Evolutionary conservation across 2,113 vertebrate genomes (phyloP).

Genomic region (Petroica traversi): DNA sequence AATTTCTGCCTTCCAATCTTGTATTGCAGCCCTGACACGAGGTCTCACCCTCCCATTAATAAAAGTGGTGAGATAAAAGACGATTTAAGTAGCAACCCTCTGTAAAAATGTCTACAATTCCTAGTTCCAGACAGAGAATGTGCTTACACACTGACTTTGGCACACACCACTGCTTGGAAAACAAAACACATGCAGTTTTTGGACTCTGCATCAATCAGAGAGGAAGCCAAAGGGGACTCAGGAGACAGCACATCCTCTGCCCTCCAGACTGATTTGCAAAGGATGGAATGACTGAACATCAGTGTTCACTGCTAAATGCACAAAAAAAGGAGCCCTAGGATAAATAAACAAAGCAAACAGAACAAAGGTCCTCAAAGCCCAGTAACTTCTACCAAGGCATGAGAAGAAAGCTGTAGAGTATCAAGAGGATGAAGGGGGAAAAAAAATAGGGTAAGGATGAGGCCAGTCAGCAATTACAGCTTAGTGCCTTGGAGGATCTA

Average conservation of each 20-base stretch:
- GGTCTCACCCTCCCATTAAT: background rate
- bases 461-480: background rate
- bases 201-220: conserved; percentile 29
- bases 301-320: background rate
- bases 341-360: conserved; percentile 35
- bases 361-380: conserved; percentile 22
- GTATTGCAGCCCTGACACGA: background rate
- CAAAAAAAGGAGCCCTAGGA: conserved; percentile 23
- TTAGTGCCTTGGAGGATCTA: background rate
- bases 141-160: conserved; percentile 49
- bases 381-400: background rate
- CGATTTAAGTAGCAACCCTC: background rate
- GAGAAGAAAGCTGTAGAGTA: background rate
- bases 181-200: conserved; percentile 52
- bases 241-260: conserved; percentile 54
- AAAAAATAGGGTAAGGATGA: background rate
- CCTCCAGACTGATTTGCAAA: conserved; percentile 38
- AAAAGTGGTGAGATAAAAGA: background rate
- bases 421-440: background rate
- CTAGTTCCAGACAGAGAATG: conserved; percentile 53
- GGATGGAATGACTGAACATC: conserved; percentile 1
- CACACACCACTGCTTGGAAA: background rate
- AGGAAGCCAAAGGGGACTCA: conserved; percentile 41
- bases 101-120: conserved; percentile 11
- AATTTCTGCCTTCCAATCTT: background rate